Conservation (phyloP, 2,797 vertebrate genomes). For the Danio albolineatus region DNA sequence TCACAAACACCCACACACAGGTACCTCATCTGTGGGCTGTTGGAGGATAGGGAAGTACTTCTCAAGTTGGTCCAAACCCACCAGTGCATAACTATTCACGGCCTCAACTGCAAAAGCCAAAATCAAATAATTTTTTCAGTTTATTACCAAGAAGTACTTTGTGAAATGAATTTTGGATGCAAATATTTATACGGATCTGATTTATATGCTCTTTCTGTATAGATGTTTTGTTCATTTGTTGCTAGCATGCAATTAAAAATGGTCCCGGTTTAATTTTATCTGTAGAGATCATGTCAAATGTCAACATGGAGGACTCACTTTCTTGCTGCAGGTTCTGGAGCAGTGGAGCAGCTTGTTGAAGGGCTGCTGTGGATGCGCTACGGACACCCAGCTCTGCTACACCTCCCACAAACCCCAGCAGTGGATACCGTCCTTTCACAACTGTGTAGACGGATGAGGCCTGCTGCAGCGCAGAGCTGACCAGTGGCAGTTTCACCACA, state of each 20-base stretch:
- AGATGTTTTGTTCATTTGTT: neutral
- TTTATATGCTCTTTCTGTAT: no score
- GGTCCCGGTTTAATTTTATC: neutral
- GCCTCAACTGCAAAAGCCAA: slow-evolving; percentile 67
- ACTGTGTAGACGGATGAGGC: slow-evolving; percentile 61
- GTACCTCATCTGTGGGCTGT: slow-evolving; percentile 76
- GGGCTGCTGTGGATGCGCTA: slow-evolving; percentile 62
- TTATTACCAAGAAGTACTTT: no score
- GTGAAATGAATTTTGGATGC: neutral
- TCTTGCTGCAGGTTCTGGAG: slow-evolving; percentile 53
- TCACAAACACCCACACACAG: neutral
- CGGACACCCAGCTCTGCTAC: slow-evolving; percentile 68
- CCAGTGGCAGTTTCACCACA: slow-evolving; percentile 69
- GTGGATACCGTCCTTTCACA: slow-evolving; percentile 70
- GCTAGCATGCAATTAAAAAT: no score
- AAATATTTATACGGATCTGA: no score
- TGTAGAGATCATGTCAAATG: neutral
- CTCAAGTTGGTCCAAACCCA: slow-evolving; percentile 74
- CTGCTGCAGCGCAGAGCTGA: slow-evolving; percentile 66
- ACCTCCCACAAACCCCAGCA: slow-evolving; percentile 71
- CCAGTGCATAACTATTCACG: slow-evolving; percentile 69
- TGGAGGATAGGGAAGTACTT: slow-evolving; percentile 73
- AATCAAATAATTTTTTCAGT: neutral
- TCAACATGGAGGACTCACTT: slow-evolving; percentile 7
- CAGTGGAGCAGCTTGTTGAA: slow-evolving; percentile 50